Percentiles rank a stretch among this genome's conserved stretches.
Conservation (phyloP, 2,888 invertebrate species). For the Drosophila macrospina region DNA sequence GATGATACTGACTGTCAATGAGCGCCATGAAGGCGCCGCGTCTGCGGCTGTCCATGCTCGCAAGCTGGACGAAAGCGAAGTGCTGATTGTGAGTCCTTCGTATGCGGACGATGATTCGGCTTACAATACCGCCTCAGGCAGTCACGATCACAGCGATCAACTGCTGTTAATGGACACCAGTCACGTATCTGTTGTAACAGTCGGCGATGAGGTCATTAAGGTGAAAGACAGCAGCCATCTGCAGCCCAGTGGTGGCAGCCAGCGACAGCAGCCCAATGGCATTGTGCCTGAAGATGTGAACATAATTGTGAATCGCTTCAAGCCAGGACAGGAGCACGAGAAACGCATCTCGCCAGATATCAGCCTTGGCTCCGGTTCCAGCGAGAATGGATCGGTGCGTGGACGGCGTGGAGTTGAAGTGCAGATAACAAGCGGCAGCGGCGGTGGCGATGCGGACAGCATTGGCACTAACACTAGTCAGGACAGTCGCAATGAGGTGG, state of each 20-base stretch:
- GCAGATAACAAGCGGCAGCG: constrained; percentile 75
- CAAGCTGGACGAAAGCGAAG: constrained; percentile 94
- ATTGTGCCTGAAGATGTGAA: constrained; percentile 83
- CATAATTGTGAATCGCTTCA: constrained; percentile 84
- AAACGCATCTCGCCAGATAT: constrained; percentile 88
- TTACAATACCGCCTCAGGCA: constrained; percentile 85
- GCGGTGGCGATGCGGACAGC: constrained; percentile 93
- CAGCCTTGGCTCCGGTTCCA: constrained; percentile 87
- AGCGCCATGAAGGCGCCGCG: constrained; percentile 40
- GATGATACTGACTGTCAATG: constrained; percentile 83
- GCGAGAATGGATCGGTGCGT: constrained; percentile 91
- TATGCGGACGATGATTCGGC: constrained; percentile 89
- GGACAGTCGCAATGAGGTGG: constrained; percentile 87
- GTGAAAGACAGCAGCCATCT: constrained; percentile 89
- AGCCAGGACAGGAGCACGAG: constrained; percentile 69
- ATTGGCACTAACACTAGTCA: constrained; percentile 92
- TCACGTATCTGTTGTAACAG: constrained; percentile 96
- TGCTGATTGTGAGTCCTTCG: constrained; percentile 91
- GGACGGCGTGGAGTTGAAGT: constrained; percentile 85
- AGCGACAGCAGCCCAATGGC: constrained; percentile 86
- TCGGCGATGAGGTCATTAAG: constrained; percentile 91
- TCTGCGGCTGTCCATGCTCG: constrained; percentile 85
- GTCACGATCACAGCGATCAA: constrained; percentile 76
- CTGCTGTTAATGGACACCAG: constrained; percentile 89
- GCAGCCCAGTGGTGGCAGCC: constrained; percentile 83